Base-by-base conservation (phyloP, 2,113 vertebrate species). In the Sturnus vulgaris region DNA sequence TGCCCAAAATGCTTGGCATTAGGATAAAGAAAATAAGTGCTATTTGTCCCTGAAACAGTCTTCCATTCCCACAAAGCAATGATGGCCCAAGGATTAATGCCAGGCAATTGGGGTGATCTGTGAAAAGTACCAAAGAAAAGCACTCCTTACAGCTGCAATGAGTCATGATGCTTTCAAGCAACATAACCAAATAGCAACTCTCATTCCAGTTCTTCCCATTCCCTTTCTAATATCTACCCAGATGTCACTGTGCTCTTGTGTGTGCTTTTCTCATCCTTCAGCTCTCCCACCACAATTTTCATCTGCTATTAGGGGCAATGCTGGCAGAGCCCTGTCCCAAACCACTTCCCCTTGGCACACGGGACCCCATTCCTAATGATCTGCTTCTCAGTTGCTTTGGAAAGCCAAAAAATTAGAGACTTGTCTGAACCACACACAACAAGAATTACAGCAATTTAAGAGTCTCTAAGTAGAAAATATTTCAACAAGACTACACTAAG, bases 121-220 rank as follows among this genome's bases (percentile, higher is more conserved):
- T 81, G 90, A 92, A 86, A 82, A 27, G 28, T 15, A 69, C 57
- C 23, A 53, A 65, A 82, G 28, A 19, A 84, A 93, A 80, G 31
- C 21, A 50, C 27, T 50, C 39, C 53, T 93, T 56, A 65, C 22
- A 71, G 75, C 53, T 80, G 50, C 37, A 35, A 31, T 65, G 59
- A 73, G 63, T 17, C 42, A 44, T 2, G 4, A 37, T 31, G 40
- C 18, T 84, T 72, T 82, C 76, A 80, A 76, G 46, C 44, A 90
- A 16, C 37, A 56, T 17, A 79, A 69, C 17, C 24, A 59, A 79
- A 60, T 9, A 79, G 23, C 64, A 87, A 16, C 28, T 75, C 64
- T 25, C 33, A 81, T 39, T 24, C 13, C 42, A 77, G 25, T 19
- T 81, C 50, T 76, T 88, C 59, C 57, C 46, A 44, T 3, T 28